Evolutionary conservation across 1,140 invertebrate species (phyloP), one percentile per base, ranked within the genome.

Genomic region (Sminthurides bifidus): DNA sequence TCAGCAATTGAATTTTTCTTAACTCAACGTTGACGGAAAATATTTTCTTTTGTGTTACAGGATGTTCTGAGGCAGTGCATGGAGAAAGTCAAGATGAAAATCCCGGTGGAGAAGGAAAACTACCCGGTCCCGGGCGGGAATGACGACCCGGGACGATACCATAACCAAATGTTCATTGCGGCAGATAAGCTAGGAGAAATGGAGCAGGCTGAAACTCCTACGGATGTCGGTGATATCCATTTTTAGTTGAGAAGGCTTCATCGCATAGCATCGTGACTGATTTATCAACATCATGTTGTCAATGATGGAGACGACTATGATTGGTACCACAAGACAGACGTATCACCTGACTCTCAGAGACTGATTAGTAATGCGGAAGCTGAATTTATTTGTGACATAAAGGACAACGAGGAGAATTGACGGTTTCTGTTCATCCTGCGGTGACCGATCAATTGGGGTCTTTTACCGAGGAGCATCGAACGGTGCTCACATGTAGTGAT

Each of bases 161-260:
- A 38, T 8, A 33, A 49, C 43, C 8, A 19, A 49, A 19, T 19
- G 53, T 6, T 35, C 24, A 24, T 23, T 19, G 38, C 26, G 14
- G 23, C 26, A 21, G 57, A 63, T 19, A 63, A 63, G 29, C 38
- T 63, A 37, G 45, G 29, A 21, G 61, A 63, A 40, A 31, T 63
- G 23, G 58, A 52, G 43, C 61, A 59, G 30, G 61, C 61, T 8
- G 61, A 56, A 24, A 63, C 61, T 24, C 61, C 61, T 21, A 63
- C 61, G 27, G 61, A 63, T 41, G 61, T 63, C 17, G 52, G 57
- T 5, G 61, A 63, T 26, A 59, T 63, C 21, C 53, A 63, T 19
- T 63, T 63, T 43, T 63, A 33, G 59, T 19, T 27, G 29, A n/a
- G 19, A 12, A 12, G 43, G 43, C 14, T 19, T 12, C 21, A 12